Percentiles rank a stretch among this genome's conserved stretches.
Conservation (phyloP, 2,797 vertebrate genomes). For the Simalia tracyae region DNA sequence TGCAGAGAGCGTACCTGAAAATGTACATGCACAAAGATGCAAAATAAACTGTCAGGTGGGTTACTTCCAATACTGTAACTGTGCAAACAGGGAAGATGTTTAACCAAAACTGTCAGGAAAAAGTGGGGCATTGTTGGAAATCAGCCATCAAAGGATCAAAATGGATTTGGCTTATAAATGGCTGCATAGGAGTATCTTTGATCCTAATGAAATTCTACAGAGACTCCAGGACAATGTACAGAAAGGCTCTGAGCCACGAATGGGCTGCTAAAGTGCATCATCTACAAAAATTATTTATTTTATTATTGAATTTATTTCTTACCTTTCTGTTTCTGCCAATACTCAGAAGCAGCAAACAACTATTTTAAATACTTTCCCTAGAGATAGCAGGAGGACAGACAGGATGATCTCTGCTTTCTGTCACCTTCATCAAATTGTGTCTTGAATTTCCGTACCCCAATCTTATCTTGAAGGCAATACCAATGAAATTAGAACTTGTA, state of each 20-base stretch:
- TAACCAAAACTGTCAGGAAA: not conserved
- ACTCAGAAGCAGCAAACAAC: not conserved
- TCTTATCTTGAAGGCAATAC: not conserved
- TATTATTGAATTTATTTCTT: not conserved
- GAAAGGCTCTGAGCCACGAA: not conserved
- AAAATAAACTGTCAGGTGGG: not conserved
- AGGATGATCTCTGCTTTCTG: not conserved
- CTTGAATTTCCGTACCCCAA: not conserved
- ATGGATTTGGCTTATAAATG: constrained; percentile 11
- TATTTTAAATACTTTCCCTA: not conserved
- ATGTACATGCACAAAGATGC: not conserved
- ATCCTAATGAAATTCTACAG: not conserved
- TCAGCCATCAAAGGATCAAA: constrained; percentile 4
- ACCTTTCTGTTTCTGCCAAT: not conserved
- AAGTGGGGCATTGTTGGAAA: not conserved
- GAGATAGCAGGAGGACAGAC: not conserved
- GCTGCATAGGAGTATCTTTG: not conserved
- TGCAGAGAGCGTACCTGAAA: not conserved
- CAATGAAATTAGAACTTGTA: not conserved
- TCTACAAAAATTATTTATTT: not conserved
- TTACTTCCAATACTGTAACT: not conserved
- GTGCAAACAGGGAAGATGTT: not conserved
- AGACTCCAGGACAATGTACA: not conserved
- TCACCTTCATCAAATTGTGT: not conserved
- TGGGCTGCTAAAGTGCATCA: not conserved